Percentiles rank a stretch among this genome's conserved stretches.
phyloP scores from a whole-genome alignment of 2,113 vertebrate genomes.

The Syngnathus floridae region DNA sequence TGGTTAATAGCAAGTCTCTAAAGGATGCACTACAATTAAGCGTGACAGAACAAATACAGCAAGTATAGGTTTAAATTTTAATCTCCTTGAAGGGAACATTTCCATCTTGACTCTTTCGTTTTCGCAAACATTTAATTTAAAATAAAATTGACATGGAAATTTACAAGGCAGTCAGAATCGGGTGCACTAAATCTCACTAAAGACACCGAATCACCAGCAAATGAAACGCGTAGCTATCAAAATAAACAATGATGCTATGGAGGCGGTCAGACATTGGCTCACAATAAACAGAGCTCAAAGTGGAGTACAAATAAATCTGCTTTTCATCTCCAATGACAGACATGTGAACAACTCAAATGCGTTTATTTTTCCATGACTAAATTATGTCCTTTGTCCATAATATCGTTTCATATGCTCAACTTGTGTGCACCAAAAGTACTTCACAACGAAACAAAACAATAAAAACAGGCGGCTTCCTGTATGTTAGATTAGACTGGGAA shows the following conservation, averaged over 20 bases:
- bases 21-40: neutral
- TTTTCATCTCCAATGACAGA: constrained; percentile 46
- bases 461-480: neutral
- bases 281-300: neutral
- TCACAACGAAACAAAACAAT: constrained; percentile 1
- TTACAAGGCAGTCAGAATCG: neutral
- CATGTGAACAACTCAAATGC: constrained; percentile 56
- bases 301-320: neutral
- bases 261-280: neutral
- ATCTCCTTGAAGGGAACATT: neutral
- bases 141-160: neutral
- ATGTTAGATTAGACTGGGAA: neutral
- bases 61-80: neutral
- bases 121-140: neutral
- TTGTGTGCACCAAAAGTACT: constrained; percentile 1
- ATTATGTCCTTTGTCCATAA: constrained; percentile 19
- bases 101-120: neutral
- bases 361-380: constrained; percentile 69
- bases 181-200: neutral
- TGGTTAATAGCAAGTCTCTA: neutral
- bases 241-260: neutral
- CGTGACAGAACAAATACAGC: neutral
- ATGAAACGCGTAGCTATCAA: no score
- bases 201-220: neutral
- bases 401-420: neutral